Base-by-base conservation (phyloP, 2,113 vertebrate species). In the Symphodus melops region DNA sequence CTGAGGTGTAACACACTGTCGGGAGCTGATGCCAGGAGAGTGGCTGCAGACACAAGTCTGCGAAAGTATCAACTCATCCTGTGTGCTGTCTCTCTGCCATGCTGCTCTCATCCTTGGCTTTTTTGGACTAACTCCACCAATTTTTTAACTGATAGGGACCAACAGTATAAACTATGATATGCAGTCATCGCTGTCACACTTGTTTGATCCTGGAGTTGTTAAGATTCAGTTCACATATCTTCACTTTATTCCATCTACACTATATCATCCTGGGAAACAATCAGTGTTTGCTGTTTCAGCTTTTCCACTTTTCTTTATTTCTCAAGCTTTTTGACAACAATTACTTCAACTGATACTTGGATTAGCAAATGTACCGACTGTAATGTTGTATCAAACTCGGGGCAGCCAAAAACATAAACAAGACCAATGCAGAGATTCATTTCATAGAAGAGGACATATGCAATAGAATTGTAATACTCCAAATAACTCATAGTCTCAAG, bases 11-110 rank as follows among this genome's bases (percentile, higher is more conserved):
- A 54, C 60, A 56, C 64, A 17, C 65, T 55, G 61, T 68, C 14
- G 36, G 65, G 23, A 63, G 49, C 62, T 65, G 70, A 61, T 72
- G 78, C 67, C 75, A 84, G 68, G 63, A 72, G 64, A 76, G 74
- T 6, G 21, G 51, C 69, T 53, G 69, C 56, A 66, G 77, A 48
- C 72, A 64, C 57, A 48, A 61, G 48, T 48, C 28, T 39, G 58
- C 19, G 14, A 64, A 33, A 39, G 33, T 7, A 63, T 57, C 73
- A 46, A 5, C 41, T 77, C 72, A 39, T 62, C 42, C 59, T 55
- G 77, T 28, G 42, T 53, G 7, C 28, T 1, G 65, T 55, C 48
- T 7, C 51, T 13, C 4, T 6, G 25, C 5, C 46, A 59, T 1
- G 44, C 46, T 33, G 52, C 19, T 25, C 58, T 5, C 20, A 17